Evolutionary conservation across 2,888 invertebrate species (phyloP).

Genomic region (Microctonus brassicae): DNA sequence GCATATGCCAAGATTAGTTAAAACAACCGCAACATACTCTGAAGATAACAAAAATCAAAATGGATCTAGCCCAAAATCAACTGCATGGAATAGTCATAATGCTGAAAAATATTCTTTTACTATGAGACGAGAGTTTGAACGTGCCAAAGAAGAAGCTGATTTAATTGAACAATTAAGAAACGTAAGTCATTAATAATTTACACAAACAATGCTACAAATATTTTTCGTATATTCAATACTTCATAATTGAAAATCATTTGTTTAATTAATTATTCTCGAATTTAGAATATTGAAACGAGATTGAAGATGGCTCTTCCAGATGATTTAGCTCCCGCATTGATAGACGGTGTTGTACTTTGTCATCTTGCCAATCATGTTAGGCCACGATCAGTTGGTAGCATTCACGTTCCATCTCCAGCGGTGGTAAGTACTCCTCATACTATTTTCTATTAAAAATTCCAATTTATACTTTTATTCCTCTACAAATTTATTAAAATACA

Average conservation of each 20-base stretch:
- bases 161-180: slow-evolving; percentile 85
- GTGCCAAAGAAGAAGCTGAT: slow-evolving; percentile 90
- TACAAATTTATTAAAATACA: too few relatives aligned
- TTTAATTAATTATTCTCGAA: slow-evolving; percentile 19
- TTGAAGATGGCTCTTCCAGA: slow-evolving; percentile 91
- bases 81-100: slow-evolving; percentile 82
- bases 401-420: slow-evolving; percentile 94
- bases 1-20: slow-evolving; percentile 71
- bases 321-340: slow-evolving; percentile 86
- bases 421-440: slow-evolving; percentile 76
- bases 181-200: slow-evolving; percentile 72
- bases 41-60: slow-evolving; percentile 70
- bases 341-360: slow-evolving; percentile 94
- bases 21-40: slow-evolving; percentile 74
- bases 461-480: too few relatives aligned
- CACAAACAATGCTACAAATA: too few relatives aligned
- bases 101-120: slow-evolving; percentile 89
- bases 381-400: slow-evolving; percentile 91
- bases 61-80: slow-evolving; percentile 69
- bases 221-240: too few relatives aligned
- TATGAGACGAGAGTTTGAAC: slow-evolving; percentile 92
- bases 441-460: neutral
- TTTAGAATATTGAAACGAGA: slow-evolving; percentile 88
- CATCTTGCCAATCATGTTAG: slow-evolving; percentile 94
- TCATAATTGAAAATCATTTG: too few relatives aligned